Percentiles rank a stretch among this genome's conserved stretches.
phyloP scores from a whole-genome alignment of 2,113 vertebrate genomes.

The Brachyhypopomus gauderio region DNA sequence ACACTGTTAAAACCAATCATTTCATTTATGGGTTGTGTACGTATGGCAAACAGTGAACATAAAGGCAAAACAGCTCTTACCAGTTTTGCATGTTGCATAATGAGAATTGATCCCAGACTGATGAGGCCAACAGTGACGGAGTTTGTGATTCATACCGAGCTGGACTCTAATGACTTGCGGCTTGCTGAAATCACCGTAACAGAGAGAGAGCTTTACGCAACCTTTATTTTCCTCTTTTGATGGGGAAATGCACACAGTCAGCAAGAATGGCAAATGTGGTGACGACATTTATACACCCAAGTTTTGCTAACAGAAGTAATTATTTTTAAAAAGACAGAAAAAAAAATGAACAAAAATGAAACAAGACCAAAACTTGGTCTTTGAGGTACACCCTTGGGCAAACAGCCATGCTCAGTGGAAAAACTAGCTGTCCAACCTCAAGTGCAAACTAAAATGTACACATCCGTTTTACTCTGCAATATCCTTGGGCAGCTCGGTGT shows the following conservation, averaged over 20 bases:
- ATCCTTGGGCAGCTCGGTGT: neutral
- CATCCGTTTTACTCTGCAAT: neutral
- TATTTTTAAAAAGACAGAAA: conserved; percentile 38
- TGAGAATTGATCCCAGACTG: neutral
- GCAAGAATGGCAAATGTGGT: conserved; percentile 63
- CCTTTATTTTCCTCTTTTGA: conserved; percentile 67
- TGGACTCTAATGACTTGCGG: neutral
- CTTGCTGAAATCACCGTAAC: neutral
- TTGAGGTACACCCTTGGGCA: conserved; percentile 47
- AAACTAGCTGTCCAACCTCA: neutral
- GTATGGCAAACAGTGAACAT: neutral
- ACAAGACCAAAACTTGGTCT: conserved; percentile 43
- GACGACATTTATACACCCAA: conserved; percentile 60
- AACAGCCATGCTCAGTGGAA: conserved; percentile 20
- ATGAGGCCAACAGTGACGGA: neutral
- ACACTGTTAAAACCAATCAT: too few species aligned
- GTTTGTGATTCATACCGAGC: neutral
- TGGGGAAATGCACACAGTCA: conserved; percentile 63
- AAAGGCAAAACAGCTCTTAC: neutral
- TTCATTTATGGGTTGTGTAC: too few species aligned
- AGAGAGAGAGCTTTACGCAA: conserved; percentile 36
- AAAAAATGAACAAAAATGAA: conserved; percentile 22
- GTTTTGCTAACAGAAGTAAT: conserved; percentile 54
- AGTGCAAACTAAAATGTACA: neutral
- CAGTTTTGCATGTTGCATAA: neutral